A percentile compares a stretch with the other conserved stretches of the same genome.
Conservation (phyloP, 92 coral and sea anemone species). For the Palythoa heliodiscus region DNA sequence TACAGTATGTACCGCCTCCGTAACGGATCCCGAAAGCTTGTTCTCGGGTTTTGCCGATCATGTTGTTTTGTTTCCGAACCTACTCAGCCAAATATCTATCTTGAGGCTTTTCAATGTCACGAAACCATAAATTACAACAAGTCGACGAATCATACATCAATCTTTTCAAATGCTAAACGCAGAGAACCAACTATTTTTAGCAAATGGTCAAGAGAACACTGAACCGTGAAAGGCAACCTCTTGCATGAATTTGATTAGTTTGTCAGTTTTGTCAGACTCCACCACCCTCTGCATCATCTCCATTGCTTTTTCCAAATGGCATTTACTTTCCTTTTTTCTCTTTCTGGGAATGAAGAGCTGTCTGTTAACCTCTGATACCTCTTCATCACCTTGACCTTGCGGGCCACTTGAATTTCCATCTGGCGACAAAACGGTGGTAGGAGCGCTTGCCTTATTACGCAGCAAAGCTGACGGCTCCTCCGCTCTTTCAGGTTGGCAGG, state of each 20-base stretch:
- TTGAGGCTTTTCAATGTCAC: too few species aligned
- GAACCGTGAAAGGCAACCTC: too few species aligned
- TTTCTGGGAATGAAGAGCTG: not conserved
- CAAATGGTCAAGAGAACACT: too few species aligned
- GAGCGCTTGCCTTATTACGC: not conserved
- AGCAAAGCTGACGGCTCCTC: not conserved
- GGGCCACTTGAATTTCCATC: not conserved
- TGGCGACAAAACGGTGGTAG: not conserved
- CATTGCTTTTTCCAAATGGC: not conserved
- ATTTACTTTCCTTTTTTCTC: not conserved
- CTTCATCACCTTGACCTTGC: not conserved
- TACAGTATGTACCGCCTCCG: too few species aligned
- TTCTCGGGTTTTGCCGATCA: too few species aligned
- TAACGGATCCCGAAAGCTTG: too few species aligned
- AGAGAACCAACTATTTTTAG: too few species aligned
- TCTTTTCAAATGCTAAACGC: too few species aligned
- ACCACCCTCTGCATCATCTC: slow-evolving; percentile 15
- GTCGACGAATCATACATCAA: too few species aligned
- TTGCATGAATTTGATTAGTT: slow-evolving; percentile 4
- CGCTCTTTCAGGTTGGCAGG: not conserved
- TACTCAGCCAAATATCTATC: too few species aligned
- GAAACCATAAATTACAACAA: too few species aligned
- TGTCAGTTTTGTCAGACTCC: not conserved
- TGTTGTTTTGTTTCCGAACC: too few species aligned
- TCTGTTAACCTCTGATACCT: not conserved